Evolutionary conservation across 2,113 vertebrate genomes (phyloP), one percentile per base, ranked within the genome.

Genomic region (Chlorocebus sabaeus): DNA sequence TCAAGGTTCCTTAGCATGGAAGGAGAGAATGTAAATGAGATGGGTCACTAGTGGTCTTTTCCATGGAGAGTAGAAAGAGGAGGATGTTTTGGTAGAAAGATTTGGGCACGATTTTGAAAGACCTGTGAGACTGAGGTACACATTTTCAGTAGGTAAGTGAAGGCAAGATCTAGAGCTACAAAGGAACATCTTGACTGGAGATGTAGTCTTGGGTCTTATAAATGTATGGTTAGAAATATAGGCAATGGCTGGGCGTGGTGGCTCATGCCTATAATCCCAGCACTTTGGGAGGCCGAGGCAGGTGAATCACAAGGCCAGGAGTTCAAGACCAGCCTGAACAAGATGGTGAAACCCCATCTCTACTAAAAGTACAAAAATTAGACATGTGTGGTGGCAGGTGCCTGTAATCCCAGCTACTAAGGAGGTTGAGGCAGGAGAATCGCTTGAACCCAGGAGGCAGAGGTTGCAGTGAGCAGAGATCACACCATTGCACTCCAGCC

Each of bases 361-460:
- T 64, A 32, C 61, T 32, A 14, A 64, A 64, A 30, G 30, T 32
- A 64, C 61, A 64, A 64, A 64, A 64, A 64, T 64, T 64, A 64
- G 61, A 27, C 12, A 1, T 30, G 27, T 2, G 2, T 1, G 61
- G 27, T 64, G 61, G 61, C 27, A 64, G 2, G 5, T 2, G 1
- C 61, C 61, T 64, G 12, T 64, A 32, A 64, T 64, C 61, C 27
- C 61, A 32, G 61, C 61, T 64, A 32, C 13, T 64, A 2, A 13
- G 61, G 61, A 64, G 61, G 61, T 12, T 64, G 61, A 64, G 61
- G 61, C 61, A 64, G 61, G 61, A 64, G 61, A 64, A 64, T 32
- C 27, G 0, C 61, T 64, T 64, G 61, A 32, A 64, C 27, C 27
- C 13, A 0, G 61, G 27, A 64, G 27, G 27, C 0, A 0, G 61